Evolutionary conservation across 2,797 vertebrate species (phyloP).

Genomic region (Meda fulgida): DNA sequence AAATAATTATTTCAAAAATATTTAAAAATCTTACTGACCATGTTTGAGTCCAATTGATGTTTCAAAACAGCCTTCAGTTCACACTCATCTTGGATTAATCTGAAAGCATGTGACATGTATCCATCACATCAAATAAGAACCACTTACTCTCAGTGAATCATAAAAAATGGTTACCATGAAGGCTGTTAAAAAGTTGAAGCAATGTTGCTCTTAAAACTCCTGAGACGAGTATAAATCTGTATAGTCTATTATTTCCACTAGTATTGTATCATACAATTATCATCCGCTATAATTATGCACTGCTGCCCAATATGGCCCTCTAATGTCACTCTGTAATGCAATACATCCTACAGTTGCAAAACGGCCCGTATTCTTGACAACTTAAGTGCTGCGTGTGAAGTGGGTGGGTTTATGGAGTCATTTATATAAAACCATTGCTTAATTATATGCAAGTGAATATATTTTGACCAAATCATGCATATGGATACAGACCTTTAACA

Average conservation of each 20-base stretch:
- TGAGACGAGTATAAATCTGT: slow-evolving; percentile 9
- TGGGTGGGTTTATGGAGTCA: not conserved
- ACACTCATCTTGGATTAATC: not conserved
- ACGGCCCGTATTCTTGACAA: slow-evolving; percentile 24
- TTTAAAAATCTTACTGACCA: not conserved
- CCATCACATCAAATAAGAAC: not conserved
- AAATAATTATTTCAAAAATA: not conserved
- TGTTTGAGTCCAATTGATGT: not conserved
- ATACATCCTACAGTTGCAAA: slow-evolving; percentile 27
- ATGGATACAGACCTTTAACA: slow-evolving; percentile 26
- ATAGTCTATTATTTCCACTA: slow-evolving; percentile 24
- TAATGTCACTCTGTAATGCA: slow-evolving; percentile 13
- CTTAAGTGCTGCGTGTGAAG: not conserved
- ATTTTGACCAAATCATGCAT: slow-evolving; percentile 13
- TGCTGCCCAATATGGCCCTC: slow-evolving; percentile 28
- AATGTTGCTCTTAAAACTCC: not conserved
- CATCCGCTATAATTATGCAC: slow-evolving; percentile 31
- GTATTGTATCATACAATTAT: slow-evolving; percentile 30
- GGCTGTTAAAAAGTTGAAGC: slow-evolving; percentile 23
- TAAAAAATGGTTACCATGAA: not conserved
- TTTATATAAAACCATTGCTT: slow-evolving; percentile 18
- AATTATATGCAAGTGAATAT: slow-evolving; percentile 26
- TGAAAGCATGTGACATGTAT: not conserved
- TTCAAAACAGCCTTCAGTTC: not conserved
- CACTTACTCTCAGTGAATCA: not conserved